These are phyloP conservation scores for Zosterops borbonicus DNA, from an alignment of 2,113 vertebrate species.

Conservation along the genomic window DNA sequence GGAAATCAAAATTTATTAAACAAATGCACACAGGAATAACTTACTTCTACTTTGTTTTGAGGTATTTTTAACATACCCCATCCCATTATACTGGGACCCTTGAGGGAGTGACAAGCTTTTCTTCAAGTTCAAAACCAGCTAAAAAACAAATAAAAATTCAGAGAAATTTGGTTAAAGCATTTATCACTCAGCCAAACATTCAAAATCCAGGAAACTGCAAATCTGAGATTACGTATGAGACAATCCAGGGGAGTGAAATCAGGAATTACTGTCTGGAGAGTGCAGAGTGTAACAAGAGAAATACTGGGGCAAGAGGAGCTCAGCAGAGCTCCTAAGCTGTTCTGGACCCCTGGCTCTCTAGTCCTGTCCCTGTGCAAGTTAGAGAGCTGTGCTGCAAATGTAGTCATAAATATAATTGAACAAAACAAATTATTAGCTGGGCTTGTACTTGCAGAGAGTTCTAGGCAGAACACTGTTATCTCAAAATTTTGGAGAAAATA, in stretches of 20 bases:
- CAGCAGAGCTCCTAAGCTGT: neutral
- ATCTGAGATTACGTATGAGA: neutral
- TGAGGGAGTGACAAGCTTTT: neutral
- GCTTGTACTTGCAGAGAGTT: neutral
- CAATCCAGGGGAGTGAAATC: neutral
- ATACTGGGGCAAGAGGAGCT: neutral
- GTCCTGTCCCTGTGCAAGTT: neutral
- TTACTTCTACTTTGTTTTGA: neutral
- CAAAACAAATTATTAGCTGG: neutral
- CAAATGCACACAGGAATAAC: neutral
- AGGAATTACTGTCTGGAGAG: neutral
- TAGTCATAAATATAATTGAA: neutral
- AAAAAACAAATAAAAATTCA: neutral
- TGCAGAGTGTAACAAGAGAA: neutral
- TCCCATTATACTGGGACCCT: neutral
- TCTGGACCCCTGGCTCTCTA: neutral
- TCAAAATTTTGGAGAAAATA: neutral
- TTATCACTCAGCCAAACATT: neutral
- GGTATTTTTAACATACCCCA: neutral
- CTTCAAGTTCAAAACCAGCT: neutral
- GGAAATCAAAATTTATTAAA: neutral
- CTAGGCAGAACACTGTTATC: neutral
- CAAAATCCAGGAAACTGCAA: neutral
- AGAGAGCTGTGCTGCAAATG: neutral
- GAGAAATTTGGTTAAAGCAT: neutral